Base-by-base conservation (phyloP, 2,797 vertebrate species). In the Rhinogobio ventralis region DNA sequence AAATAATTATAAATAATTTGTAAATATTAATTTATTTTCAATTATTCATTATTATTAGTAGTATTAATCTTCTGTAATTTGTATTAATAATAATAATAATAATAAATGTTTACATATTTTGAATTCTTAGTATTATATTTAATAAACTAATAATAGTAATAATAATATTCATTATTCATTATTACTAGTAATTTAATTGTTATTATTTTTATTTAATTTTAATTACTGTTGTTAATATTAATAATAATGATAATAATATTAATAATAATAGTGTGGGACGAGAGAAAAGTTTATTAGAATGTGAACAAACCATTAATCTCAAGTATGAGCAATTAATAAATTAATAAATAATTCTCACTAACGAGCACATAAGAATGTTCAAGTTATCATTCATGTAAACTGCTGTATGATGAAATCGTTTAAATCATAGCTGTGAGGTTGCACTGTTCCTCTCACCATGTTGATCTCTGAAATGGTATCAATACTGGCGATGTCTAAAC, bases 391-490 rank as follows among this genome's bases (percentile, higher is more conserved):
- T 46, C 0, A 19, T 28, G 15, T 17, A 19, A 28, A 49, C n/a
- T 15, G 2, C 13, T 14, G 30, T 20, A 36, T 17, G 25, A 36
- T 36, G 36, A 77, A 77, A 55, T 17, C n/a, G n/a, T n/a, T 17
- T 19, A 15, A 4, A 11, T 53, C 5, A 13, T 19, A 23, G 53
- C 14, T 1, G 36, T 42, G 36, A 60, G 11, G n/a, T 6, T 25
- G 57, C n/a, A 6, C 23, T 19, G 53, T 23, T 72, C 5, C n/a
- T 33, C 91, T 92, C 93, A 97, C 97, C 97, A 97, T 97, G 90
- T 97, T 97, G 90, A 97, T 97, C 94, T 97, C 96, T 86, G 97
- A 97, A 91, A 97, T 97, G 51, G 96, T 97, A 89, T 97, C 96
- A 87, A 97, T 97, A 90, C 97, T 97, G 90, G 96, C 97, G 62